Evolutionary conservation across 2,113 vertebrate genomes (phyloP), one percentile per base, ranked within the genome.

Genomic region (Merops nubicus): DNA sequence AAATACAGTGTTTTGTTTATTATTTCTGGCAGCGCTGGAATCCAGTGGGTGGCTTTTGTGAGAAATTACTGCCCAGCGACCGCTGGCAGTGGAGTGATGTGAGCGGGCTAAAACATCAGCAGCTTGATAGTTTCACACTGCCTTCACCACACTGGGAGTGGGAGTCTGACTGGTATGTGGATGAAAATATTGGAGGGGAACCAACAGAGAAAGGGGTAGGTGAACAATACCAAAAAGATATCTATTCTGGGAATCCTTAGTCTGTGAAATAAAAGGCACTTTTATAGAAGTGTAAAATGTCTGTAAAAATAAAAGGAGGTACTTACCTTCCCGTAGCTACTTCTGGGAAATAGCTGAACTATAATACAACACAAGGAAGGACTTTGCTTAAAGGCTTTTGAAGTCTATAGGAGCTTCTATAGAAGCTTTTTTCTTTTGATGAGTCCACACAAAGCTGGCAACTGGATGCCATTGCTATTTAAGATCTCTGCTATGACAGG

Each of bases 51-150:
- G 99, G 99, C 78, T 99, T 99, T 98, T 99, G 99, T 4, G 99
- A 99, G 60, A 99, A 98, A 57, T 97, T 99, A 76, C 97, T 99
- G 88, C 99, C 99, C 6, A 99, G 99, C 31, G 99, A 99, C 97
- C 99, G 99, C 97, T 99, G 99, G 99, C 98, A 98, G 47, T 99
- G 99, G 99, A 99, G 99, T 19, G 99, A 99, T 67, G 97, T 99
- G 97, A 99, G 98, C 5, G 99, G 99, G 63, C 98, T 99, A 59
- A 98, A 99, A 83, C 98, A 99, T 67, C 99, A 99, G 95, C 98
- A 98, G 13, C 98, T 99, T 43, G 98, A 98, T 62, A 96, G 97
- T 92, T 99, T 99, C 95, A 96, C 59, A 19, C 98, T 99, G 77
- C 98, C 99, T 26, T 99, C 99, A 1, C 96, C 96, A 28, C 99